Base-by-base conservation (phyloP, 2,888 invertebrate species). In the Choreutis nemorana region DNA sequence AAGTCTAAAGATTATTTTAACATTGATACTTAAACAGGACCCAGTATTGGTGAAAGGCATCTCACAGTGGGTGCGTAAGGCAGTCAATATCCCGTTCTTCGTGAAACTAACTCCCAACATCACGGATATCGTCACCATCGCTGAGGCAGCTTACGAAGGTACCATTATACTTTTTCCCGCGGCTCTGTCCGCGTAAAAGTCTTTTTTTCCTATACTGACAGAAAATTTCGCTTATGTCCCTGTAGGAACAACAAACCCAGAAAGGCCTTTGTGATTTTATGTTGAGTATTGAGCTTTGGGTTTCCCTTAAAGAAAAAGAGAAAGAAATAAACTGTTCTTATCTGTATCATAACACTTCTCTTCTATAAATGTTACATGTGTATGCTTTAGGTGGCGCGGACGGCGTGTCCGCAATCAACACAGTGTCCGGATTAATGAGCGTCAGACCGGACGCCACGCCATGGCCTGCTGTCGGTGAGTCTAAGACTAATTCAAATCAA, bases 41-140 rank as follows among this genome's bases (percentile, higher is more conserved):
- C 91, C 96, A 0, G 86, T 87, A 14, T 64, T 96, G 34, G 97
- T 99, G 2, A 83, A 86, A 42, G 86, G 90, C 37, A 98, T 99
- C 51, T 90, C 96, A 0, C 73, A 83, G 31, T 99, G 98, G 98
- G 94, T 98, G 7, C 81, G 89, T 29, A 83, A 81, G 15, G 87
- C 91, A 0, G 85, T 95, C 5, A 89, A 89, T 54, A 93, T 99
- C 39, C 98, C 99, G 2, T 91, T 99, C 77, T 99, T 99, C 70
- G 87, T 97, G 8, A 99, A 99, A 70, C 72, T 99, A 32, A 99
- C 99, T 0, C 98, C 98, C 0, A 99, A 99, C 59, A 96, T 98
- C 14, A 98, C 98, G 0, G 91, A 96, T 40, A 93, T 99, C 28
- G 88, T 91, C 0, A 77, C 80, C 20, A 94, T 99, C 40, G 98